Evolutionary conservation across 2,888 invertebrate genomes (phyloP), one percentile per base, ranked within the genome.

Genomic region (Acrobasis consociella): DNA sequence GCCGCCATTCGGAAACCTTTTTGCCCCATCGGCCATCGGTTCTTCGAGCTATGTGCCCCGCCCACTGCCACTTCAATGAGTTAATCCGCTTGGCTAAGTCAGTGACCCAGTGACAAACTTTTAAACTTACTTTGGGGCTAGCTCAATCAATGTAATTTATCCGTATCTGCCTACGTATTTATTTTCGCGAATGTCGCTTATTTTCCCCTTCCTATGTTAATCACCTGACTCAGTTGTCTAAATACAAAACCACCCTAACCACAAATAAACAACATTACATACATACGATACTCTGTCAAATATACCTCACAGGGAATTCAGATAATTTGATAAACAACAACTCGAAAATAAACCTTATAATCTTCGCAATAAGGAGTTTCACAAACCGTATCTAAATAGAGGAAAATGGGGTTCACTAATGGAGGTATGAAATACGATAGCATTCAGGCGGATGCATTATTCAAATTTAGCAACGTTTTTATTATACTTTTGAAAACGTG

Each of bases 371-470:
- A 63, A 58, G 31, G 62, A 37, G 46, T 53, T 50, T 46, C 13
- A 46, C 15, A 5, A 46, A 61, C 15, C 42, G 46, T 58, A 56
- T 63, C 56, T 60, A 72, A 67, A 73, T 70, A 72, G 71, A 66
- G 58, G 64, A 71, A 73, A 71, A 73, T 73, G 77, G 79, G 80
- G 77, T 77, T 70, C 75, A 75, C 84, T 87, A 87, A 87, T 87
- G 86, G 87, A 86, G 83, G 80, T 81, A 77, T 83, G 87, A 84
- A 86, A 87, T 85, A 85, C 82, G 85, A 87, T 86, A 85, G 75
- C 85, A 77, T 81, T 80, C 71, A 73, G 76, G 75, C 78, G 81
- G 81, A 85, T 81, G 85, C 82, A 86, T 86, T 87, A 87, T 87
- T 86, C 82, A 86, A 86, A 86, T 87, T 86, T 78, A 75, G 80